phyloP scores from a whole-genome alignment of 2,113 vertebrate species.

The Mastomys natalensis region DNA sequence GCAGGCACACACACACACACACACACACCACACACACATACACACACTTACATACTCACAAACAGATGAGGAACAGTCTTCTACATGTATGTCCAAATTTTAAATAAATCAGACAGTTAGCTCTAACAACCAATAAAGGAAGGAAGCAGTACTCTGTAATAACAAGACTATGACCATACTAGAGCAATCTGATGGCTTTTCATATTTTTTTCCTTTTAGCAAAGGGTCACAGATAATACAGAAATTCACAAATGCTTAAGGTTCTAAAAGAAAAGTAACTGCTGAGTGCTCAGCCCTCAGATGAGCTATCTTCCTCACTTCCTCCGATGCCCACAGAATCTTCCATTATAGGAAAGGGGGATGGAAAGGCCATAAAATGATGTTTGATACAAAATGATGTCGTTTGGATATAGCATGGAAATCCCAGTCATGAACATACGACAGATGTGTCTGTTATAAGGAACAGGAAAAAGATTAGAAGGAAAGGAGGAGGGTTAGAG shows the following conservation, averaged over 20 bases:
- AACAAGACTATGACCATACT: background rate
- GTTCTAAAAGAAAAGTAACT: background rate
- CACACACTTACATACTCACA: background rate
- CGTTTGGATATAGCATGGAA: background rate
- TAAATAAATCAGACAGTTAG: background rate
- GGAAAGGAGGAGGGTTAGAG: background rate
- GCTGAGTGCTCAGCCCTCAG: background rate
- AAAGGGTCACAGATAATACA: background rate
- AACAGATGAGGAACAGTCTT: background rate
- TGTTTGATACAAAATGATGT: background rate
- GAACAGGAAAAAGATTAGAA: background rate
- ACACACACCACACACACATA: background rate
- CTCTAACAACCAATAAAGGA: background rate
- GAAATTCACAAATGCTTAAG: background rate
- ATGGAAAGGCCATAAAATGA: background rate
- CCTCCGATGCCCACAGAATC: background rate
- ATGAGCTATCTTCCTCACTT: background rate
- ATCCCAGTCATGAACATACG: background rate
- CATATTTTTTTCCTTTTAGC: background rate
- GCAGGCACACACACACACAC: background rate
- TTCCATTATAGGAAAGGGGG: background rate
- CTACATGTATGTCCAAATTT: background rate
- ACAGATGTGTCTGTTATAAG: background rate
- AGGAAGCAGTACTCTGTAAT: background rate
- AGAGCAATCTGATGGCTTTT: background rate